Evolutionary conservation across 1,140 invertebrate genomes (phyloP).

Genomic region (Bicyclus anynana): DNA sequence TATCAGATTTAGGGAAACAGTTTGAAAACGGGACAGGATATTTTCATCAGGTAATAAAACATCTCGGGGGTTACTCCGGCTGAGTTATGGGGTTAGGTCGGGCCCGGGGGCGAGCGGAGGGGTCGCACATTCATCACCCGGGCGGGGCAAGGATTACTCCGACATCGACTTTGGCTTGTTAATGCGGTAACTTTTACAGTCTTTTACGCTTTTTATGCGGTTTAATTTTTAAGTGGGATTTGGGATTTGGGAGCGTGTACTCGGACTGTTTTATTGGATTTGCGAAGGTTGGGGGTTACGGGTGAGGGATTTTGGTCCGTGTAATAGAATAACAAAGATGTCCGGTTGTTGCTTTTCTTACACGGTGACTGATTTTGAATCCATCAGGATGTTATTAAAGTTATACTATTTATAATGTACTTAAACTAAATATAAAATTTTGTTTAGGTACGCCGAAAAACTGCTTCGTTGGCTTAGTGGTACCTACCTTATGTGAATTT

Average conservation of each 20-base stretch:
- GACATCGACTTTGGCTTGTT: conserved; percentile 48
- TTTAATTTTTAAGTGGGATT: conserved; percentile 4
- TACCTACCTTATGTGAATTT: too few relatives aligned
- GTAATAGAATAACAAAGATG: too few relatives aligned
- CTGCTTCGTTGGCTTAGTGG: too few relatives aligned
- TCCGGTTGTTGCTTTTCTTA: too few relatives aligned
- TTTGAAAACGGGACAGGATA: conserved; percentile 19
- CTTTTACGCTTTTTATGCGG: conserved; percentile 15
- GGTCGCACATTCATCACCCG: conserved; percentile 45
- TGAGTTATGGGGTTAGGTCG: conserved; percentile 55
- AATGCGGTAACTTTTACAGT: conserved; percentile 38
- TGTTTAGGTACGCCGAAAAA: too few relatives aligned
- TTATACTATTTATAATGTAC: too few relatives aligned
- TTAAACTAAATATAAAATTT: too few relatives aligned
- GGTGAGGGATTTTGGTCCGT: neutral
- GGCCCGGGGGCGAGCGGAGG: conserved; percentile 21
- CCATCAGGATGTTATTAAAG: too few relatives aligned
- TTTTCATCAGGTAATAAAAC: conserved; percentile 62
- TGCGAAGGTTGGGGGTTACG: neutral
- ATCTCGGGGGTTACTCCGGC: conserved; percentile 43
- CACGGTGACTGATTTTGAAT: too few relatives aligned
- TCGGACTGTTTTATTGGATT: neutral
- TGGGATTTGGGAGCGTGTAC: neutral
- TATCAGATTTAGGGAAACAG: conserved; percentile 18
- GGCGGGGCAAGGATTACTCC: conserved; percentile 41